Percentiles rank a stretch among this genome's conserved stretches.
Evolutionary conservation across 2,888 invertebrate species (phyloP).

Genomic region (Perdita meconis): DNA sequence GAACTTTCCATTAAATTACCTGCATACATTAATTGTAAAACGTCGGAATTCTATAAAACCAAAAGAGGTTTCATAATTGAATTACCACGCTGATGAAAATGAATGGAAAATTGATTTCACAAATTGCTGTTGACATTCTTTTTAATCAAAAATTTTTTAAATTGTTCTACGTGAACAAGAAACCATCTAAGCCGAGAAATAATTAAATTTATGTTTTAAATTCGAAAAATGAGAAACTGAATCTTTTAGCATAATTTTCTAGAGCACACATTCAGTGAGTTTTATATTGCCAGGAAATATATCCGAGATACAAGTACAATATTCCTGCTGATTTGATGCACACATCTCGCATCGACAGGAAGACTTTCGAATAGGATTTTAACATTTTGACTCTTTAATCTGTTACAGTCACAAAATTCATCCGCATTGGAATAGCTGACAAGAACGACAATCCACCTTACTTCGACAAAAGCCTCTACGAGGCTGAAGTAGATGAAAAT

Average conservation of each 20-base stretch:
- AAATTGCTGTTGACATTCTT: no score
- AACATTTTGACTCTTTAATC: constrained; percentile 13
- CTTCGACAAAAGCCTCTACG: constrained; percentile 98
- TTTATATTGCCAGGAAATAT: background rate
- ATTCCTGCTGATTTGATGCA: no score
- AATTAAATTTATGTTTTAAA: constrained; percentile 23
- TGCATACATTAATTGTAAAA: constrained; percentile 42
- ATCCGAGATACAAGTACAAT: background rate
- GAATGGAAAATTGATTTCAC: background rate
- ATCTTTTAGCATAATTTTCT: constrained; percentile 12
- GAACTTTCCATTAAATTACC: constrained; percentile 51
- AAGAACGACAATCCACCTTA: constrained; percentile 99
- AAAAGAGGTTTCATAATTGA: background rate
- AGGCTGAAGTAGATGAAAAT: constrained; percentile 99
- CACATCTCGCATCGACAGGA: no score
- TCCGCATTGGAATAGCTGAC: constrained; percentile 99
- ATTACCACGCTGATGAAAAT: background rate
- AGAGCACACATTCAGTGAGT: constrained; percentile 2
- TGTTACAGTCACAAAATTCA: constrained; percentile 97
- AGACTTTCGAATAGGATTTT: background rate
- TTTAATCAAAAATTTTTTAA: no score
- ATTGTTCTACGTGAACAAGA: no score
- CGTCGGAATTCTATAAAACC: constrained; percentile 1
- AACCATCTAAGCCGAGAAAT: background rate
- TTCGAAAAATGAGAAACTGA: background rate